Evolutionary conservation across 2,888 invertebrate genomes (phyloP).

Genomic region (Eupithecia subfuscata): DNA sequence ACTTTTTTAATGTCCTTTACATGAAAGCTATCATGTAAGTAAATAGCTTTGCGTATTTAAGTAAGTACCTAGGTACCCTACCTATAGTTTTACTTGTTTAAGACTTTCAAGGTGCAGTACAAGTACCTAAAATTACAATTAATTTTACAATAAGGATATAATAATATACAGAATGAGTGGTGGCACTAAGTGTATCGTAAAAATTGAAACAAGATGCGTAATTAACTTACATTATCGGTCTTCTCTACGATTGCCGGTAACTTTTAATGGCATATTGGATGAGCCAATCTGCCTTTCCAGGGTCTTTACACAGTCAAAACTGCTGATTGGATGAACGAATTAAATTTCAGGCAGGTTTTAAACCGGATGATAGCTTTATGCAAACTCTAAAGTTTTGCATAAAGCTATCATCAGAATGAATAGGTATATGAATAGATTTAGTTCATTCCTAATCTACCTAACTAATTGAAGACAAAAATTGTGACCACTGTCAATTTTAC

Average conservation of each 20-base stretch:
- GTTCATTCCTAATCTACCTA: too few relatives aligned
- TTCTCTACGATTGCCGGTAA: neutral
- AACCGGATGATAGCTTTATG: too few relatives aligned
- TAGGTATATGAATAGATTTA: neutral
- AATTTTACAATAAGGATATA: neutral
- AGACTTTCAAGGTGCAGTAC: neutral
- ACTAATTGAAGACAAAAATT: too few relatives aligned
- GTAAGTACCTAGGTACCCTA: neutral
- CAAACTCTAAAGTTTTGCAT: neutral
- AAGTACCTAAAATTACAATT: neutral
- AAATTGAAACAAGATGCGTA: neutral
- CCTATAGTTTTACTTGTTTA: neutral
- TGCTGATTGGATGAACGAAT: neutral
- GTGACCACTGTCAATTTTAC: too few relatives aligned
- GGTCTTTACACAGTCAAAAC: neutral
- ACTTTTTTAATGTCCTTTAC: neutral
- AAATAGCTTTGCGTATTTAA: neutral
- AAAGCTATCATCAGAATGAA: neutral
- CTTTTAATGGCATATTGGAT: neutral
- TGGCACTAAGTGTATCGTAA: neutral
- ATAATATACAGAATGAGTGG: neutral
- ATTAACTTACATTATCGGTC: neutral
- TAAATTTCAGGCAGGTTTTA: neutral
- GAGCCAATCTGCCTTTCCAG: neutral
- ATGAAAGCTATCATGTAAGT: neutral